Conservation (phyloP, 2,113 vertebrate species). For the Entosphenus tridentatus region DNA sequence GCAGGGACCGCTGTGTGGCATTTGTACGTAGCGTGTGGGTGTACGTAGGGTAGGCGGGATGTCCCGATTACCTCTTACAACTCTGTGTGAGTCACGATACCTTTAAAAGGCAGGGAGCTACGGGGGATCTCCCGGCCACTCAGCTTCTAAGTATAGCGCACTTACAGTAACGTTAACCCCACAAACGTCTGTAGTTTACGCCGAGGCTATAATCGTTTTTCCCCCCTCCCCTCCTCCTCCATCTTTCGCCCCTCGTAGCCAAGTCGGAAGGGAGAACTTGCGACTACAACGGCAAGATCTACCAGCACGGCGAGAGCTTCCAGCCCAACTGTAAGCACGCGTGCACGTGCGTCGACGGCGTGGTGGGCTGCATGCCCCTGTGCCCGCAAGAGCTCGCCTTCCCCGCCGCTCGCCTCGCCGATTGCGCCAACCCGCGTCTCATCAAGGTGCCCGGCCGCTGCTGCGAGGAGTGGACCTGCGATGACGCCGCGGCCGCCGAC, state of each 20-base stretch:
- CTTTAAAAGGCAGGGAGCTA: no score
- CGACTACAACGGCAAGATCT: conserved; percentile 23
- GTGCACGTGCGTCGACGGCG: conserved; percentile 30
- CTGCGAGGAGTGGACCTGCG: conserved; percentile 31
- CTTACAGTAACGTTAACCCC: no score
- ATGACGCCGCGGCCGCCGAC: conserved; percentile 13
- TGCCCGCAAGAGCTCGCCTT: conserved; percentile 24
- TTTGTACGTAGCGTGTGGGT: no score
- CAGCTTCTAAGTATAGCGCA: no score
- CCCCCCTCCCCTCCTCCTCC: not conserved
- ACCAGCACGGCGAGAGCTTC: conserved; percentile 33
- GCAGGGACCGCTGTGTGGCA: no score
- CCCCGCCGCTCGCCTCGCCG: conserved; percentile 15
- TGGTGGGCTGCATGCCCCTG: conserved; percentile 35
- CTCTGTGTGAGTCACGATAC: no score
- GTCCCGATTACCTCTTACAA: no score
- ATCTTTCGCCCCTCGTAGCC: conserved; percentile 15
- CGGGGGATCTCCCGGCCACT: no score
- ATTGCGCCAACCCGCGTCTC: conserved; percentile 20
- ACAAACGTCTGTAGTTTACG: no score
- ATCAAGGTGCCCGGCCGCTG: conserved; percentile 16
- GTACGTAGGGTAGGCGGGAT: no score
- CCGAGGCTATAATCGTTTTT: no score
- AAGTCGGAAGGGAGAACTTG: conserved; percentile 28
- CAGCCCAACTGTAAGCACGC: conserved; percentile 30